Conservation (phyloP, 2,113 vertebrate genomes). For the Grantiella picta region DNA sequence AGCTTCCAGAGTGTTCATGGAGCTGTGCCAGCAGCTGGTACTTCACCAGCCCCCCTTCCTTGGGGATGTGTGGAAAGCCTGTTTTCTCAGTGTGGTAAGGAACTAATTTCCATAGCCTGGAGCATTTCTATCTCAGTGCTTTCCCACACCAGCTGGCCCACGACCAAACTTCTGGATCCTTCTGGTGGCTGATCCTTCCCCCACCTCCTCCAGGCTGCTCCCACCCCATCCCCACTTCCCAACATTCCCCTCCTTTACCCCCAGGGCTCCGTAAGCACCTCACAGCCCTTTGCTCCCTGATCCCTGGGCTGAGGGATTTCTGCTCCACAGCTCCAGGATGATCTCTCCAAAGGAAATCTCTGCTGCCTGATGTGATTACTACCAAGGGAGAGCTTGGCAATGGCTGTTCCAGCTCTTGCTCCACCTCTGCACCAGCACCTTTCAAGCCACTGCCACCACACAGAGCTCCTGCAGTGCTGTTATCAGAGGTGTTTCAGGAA, state of each 20-base stretch:
- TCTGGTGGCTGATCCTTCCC: not conserved
- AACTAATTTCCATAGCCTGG: not conserved
- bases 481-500: not conserved
- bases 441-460: not conserved
- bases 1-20: not conserved
- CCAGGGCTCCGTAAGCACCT: not conserved
- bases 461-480: not conserved
- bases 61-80: not conserved
- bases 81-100: not conserved
- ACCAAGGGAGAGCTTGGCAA: not conserved
- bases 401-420: not conserved
- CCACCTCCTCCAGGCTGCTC: not conserved
- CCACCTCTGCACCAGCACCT: not conserved
- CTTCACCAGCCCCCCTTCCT: not conserved
- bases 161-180: not conserved
- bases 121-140: not conserved
- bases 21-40: not conserved
- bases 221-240: not conserved
- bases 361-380: not conserved
- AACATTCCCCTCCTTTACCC: not conserved
- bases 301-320: not conserved
- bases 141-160: not conserved
- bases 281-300: not conserved
- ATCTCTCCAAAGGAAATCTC: fast-evolving
- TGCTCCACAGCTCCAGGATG: not conserved